Evolutionary conservation across 1,140 invertebrate genomes (phyloP).

Genomic region (Formica exsecta): DNA sequence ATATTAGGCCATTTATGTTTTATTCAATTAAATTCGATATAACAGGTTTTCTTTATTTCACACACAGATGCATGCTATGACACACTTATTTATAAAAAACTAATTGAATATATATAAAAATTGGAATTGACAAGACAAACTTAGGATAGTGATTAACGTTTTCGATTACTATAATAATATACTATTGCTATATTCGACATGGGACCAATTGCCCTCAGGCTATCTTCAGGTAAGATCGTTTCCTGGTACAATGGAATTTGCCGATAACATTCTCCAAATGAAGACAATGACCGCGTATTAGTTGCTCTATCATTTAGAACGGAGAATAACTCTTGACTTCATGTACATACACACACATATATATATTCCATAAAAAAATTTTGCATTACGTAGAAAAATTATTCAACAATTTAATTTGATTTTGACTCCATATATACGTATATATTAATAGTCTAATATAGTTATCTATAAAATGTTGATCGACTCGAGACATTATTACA

Average conservation of each 20-base stretch:
- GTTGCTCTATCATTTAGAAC: constrained; percentile 28
- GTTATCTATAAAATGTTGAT: not conserved
- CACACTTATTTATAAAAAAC: no score
- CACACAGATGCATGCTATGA: no score
- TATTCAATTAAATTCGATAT: no score
- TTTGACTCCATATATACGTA: no score
- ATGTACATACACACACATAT: no score
- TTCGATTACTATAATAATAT: not conserved
- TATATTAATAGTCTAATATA: not conserved
- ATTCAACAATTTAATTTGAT: constrained; percentile 13
- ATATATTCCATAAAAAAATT: constrained; percentile 27
- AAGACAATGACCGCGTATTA: constrained; percentile 34
- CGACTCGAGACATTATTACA: not conserved
- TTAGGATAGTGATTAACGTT: not conserved
- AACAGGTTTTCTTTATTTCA: no score
- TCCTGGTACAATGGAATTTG: not conserved
- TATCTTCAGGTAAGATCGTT: not conserved
- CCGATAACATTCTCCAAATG: constrained; percentile 14
- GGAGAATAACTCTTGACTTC: constrained; percentile 32
- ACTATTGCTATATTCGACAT: not conserved
- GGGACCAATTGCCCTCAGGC: not conserved
- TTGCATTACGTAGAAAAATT: constrained; percentile 3
- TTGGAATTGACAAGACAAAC: not conserved
- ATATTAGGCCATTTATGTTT: no score
- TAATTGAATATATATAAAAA: not conserved